These are phyloP conservation scores for Hippocampus mohnikei DNA, from an alignment of 2,113 vertebrate species.

Conservation along the genomic window DNA sequence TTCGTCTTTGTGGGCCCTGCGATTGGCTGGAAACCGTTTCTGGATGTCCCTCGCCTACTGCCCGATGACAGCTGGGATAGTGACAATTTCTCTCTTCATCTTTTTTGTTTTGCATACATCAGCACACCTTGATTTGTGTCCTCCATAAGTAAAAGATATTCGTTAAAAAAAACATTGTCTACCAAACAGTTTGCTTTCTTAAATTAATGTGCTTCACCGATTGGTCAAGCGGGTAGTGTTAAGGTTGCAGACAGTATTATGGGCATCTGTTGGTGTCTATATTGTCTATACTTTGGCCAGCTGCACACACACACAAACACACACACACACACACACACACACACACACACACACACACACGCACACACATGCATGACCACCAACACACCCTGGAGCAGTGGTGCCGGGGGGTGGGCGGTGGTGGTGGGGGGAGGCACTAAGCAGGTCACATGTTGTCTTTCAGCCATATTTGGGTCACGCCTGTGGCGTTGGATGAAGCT, in stretches of 20 bases:
- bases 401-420: too few species aligned
- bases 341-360: not conserved
- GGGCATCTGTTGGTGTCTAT: not conserved
- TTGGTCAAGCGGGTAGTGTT: constrained; percentile 18
- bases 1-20: too few species aligned
- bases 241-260: constrained; percentile 88
- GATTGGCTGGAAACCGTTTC: too few species aligned
- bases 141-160: not conserved
- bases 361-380: constrained; percentile 38
- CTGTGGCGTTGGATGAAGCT: constrained; percentile 76
- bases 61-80: too few species aligned
- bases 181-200: not conserved
- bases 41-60: too few species aligned
- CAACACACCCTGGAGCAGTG: constrained; percentile 66
- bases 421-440: constrained; percentile 66
- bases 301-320: constrained; percentile 47
- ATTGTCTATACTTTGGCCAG: constrained; percentile 73
- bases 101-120: not conserved
- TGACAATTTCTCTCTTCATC: too few species aligned
- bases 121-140: not conserved
- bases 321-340: constrained; percentile 15
- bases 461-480: constrained; percentile 99
- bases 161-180: not conserved
- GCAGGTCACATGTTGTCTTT: constrained; percentile 98
- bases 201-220: not conserved